Evolutionary conservation across 2,113 vertebrate genomes (phyloP).

Genomic region (Neopipo cinnamomea): DNA sequence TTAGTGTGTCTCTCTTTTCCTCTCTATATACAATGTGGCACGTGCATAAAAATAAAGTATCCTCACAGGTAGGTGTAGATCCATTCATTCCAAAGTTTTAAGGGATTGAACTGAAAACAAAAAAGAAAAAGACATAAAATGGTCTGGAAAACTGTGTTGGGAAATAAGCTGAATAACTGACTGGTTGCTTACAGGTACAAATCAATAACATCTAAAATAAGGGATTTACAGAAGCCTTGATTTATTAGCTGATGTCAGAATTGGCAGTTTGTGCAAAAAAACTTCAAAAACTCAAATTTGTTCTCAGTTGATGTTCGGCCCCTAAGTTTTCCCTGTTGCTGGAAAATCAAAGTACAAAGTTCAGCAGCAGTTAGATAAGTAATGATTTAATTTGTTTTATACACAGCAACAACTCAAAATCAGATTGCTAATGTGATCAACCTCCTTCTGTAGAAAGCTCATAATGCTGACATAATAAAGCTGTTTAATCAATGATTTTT

Average conservation of each 20-base stretch:
- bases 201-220: background rate
- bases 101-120: background rate
- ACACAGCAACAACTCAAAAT: background rate
- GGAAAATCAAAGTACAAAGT: background rate
- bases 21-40: background rate
- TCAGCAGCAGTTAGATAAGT: background rate
- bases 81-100: background rate
- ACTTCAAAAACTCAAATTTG: background rate
- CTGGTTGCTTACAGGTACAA: background rate
- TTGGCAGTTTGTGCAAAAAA: background rate
- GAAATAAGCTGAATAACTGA: background rate
- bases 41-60: background rate
- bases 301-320: background rate
- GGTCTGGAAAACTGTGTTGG: background rate
- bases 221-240: background rate
- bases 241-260: background rate
- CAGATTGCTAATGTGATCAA: background rate
- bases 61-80: background rate
- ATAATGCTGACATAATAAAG: background rate
- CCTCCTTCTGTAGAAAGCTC: background rate
- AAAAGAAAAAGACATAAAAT: background rate
- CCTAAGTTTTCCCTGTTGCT: background rate
- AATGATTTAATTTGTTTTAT: accelerated
- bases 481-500: background rate
- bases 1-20: background rate